Percentiles rank a stretch among this genome's conserved stretches.
Evolutionary conservation across 2,113 vertebrate genomes (phyloP).

Genomic region (Electrona antarctica): DNA sequence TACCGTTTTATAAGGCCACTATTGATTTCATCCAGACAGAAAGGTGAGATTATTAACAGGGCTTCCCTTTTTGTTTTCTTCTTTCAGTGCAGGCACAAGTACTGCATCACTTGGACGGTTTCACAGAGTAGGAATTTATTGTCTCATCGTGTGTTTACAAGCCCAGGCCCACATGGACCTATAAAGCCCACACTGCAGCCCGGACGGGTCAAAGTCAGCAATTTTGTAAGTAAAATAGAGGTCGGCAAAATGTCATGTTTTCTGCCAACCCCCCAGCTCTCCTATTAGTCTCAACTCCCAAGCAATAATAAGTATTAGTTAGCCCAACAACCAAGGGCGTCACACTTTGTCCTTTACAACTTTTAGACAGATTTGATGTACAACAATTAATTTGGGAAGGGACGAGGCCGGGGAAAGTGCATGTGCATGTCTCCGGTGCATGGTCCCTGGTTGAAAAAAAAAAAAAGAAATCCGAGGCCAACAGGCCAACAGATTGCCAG

Average conservation of each 20-base stretch:
- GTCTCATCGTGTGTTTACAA: conserved; percentile 69
- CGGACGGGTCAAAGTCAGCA: conserved; percentile 68
- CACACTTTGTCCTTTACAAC: background rate
- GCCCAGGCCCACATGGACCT: conserved; percentile 47
- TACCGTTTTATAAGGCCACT: background rate
- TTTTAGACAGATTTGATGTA: background rate
- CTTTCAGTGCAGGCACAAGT: conserved; percentile 26
- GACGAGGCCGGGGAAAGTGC: too few relatives aligned
- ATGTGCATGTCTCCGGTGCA: too few relatives aligned
- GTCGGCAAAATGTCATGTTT: conserved; percentile 54
- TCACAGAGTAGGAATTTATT: conserved; percentile 71
- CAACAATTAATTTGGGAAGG: background rate
- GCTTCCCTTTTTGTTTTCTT: background rate
- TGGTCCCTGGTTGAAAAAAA: too few relatives aligned
- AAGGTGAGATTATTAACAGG: conserved; percentile 34
- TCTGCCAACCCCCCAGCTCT: conserved; percentile 44
- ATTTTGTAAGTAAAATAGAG: conserved; percentile 69
- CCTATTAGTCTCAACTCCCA: conserved; percentile 29
- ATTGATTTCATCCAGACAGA: background rate
- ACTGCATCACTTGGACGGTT: conserved; percentile 66
- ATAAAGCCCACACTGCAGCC: conserved; percentile 62
- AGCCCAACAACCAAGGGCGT: background rate
- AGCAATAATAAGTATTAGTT: conserved; percentile 24
- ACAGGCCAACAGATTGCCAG: too few relatives aligned
- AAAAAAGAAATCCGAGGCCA: too few relatives aligned